These are phyloP conservation scores for Euspilapteryx auroguttella DNA, from an alignment of 2,888 invertebrate genomes.

Conservation along the genomic window DNA sequence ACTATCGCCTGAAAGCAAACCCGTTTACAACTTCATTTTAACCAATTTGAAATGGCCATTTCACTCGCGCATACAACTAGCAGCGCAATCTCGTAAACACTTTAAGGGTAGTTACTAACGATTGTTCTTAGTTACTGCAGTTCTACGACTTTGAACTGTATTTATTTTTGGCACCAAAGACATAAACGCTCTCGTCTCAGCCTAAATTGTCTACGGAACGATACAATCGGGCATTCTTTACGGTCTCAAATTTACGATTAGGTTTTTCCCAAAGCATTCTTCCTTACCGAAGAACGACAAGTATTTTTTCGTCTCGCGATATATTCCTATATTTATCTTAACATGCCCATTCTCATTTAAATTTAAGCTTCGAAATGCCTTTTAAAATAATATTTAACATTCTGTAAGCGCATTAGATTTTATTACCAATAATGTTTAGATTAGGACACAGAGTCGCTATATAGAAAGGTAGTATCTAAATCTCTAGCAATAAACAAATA, in stretches of 20 bases:
- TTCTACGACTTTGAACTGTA: no score
- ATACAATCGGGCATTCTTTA: conserved; percentile 36
- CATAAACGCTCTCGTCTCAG: conserved; percentile 22
- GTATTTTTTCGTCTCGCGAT: conserved; percentile 36
- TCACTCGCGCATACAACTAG: no score
- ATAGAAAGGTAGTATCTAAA: no score
- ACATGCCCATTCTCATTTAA: conserved; percentile 47
- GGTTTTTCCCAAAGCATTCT: conserved; percentile 33
- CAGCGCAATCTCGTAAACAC: no score
- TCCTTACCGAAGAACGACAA: conserved; percentile 20
- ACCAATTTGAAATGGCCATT: conserved; percentile 1
- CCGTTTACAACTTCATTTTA: conserved; percentile 2
- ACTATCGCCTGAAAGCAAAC: conserved; percentile 1
- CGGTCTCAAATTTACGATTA: conserved; percentile 41
- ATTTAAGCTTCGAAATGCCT: conserved; percentile 18
- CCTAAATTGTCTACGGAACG: conserved; percentile 34
- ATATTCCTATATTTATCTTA: conserved; percentile 41
- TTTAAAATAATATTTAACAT: conserved; percentile 27
- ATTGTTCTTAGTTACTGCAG: no score
- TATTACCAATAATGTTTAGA: conserved; percentile 16
- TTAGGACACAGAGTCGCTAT: no score
- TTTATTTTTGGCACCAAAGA: no score
- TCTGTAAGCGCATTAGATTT: conserved; percentile 37
- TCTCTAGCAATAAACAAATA: no score
- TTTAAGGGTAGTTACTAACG: no score